phyloP scores from a whole-genome alignment of 2,113 vertebrate species.

The Nymphicus hollandicus region DNA sequence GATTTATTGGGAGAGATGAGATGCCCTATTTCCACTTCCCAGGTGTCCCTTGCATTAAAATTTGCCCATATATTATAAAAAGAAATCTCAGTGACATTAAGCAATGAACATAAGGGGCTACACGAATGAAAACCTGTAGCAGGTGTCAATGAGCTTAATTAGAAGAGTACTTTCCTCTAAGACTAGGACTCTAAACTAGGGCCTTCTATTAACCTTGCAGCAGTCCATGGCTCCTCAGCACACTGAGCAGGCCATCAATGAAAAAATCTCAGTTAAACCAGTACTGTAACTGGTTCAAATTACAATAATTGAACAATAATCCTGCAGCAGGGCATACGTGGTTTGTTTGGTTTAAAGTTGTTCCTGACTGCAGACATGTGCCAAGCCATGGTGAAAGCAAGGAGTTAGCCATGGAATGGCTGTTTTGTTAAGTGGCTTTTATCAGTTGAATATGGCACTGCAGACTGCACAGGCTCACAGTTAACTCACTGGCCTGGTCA shows the following conservation, averaged over 20 bases:
- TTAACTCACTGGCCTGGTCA: not conserved
- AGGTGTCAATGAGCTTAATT: too few relatives aligned
- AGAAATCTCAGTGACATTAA: rapidly evolving
- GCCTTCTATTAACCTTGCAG: not conserved
- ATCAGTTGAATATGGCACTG: rapidly evolving
- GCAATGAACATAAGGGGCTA: rapidly evolving
- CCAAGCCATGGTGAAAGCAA: not conserved
- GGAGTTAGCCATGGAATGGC: rapidly evolving
- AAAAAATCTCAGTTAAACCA: not conserved
- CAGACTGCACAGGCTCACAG: not conserved
- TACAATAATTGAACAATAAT: not conserved
- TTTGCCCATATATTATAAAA: rapidly evolving
- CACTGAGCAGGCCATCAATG: not conserved
- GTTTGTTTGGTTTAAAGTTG: not conserved
- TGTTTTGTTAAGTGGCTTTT: rapidly evolving
- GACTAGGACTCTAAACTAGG: not conserved
- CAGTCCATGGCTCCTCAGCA: not conserved
- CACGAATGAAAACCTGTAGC: rapidly evolving
- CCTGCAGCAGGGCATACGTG: not conserved
- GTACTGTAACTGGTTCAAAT: not conserved
- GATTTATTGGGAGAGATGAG: not conserved
- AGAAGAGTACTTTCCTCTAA: not conserved
- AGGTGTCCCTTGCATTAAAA: not conserved
- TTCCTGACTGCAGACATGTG: rapidly evolving
- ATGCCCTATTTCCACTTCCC: not conserved